Base-by-base conservation (phyloP, 2,888 invertebrate species). In the Pyrgus malvae region DNA sequence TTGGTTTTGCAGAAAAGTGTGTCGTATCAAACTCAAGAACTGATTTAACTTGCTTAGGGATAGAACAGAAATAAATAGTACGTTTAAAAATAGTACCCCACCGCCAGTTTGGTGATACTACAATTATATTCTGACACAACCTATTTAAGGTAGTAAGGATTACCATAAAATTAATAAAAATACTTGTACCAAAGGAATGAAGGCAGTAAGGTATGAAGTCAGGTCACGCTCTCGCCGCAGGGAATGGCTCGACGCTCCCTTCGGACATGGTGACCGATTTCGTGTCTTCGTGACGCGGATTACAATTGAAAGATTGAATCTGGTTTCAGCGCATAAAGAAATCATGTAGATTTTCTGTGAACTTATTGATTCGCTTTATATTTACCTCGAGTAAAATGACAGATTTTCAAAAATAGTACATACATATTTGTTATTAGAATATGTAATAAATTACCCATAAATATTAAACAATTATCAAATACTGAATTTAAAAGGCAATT, bases 281-380 rank as follows among this genome's bases (percentile, higher is more conserved):
- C 68, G 68, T 72, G 68, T 71, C 64, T 71, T 73, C 29, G 79
- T 79, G 80, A 80, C 76, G 78, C 70, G 80, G 76, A 74, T 82
- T 74, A 71, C 72, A 80, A 86, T 81, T 42, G 45, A 44, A 44
- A 29, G 21, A 45, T 19, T 19, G 35, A 6, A 31, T 12, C 12
- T 5, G 5, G 4, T 12, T 2, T 31, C 11, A 29, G 11, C n/a
- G n/a, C 0, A 7, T 11, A 29, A 4, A 11, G 5, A 11, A 5
- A 4, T 29, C 11, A 11, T 11, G 29, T 4, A 11, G 8, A 23
- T 2, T 23, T 23, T 23, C 6, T 4, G 23, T 5, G 1, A 12
- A 31, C 6, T 31, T 12, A 2, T 4, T 12, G 6, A 21, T 12
- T 17, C n/a, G n/a, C n/a, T n/a, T n/a, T n/a, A n/a, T n/a, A n/a